Conservation (phyloP, 2,113 vertebrate genomes). For the Oriolus oriolus region DNA sequence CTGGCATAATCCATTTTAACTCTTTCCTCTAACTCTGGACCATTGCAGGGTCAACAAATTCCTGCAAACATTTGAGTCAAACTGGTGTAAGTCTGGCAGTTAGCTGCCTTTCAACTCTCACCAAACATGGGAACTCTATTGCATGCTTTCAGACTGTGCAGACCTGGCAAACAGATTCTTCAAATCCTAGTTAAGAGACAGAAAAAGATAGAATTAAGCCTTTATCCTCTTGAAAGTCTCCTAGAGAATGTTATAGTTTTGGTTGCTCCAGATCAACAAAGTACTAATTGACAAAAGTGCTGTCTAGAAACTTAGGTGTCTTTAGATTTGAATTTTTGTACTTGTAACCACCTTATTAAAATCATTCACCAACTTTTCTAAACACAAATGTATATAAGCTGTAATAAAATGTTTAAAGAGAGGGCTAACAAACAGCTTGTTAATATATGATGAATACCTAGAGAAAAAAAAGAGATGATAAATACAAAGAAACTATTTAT, state of each 20-base stretch:
- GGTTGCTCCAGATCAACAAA: background rate
- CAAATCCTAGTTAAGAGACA: background rate
- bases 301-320: background rate
- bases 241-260: background rate
- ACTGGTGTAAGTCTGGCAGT: background rate
- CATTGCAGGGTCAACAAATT: background rate
- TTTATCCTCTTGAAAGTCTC: background rate
- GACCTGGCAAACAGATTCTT: background rate
- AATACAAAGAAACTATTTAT: background rate
- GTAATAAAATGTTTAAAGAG: background rate
- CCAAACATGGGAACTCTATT: background rate
- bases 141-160: fast-evolving
- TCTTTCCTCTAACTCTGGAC: background rate
- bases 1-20: background rate
- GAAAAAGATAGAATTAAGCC: background rate
- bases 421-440: background rate
- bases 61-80: background rate
- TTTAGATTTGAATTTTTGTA: background rate
- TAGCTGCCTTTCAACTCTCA: background rate
- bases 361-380: background rate
- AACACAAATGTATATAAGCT: background rate
- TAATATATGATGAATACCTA: background rate
- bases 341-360: background rate
- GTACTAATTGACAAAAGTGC: background rate
- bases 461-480: background rate